These are phyloP conservation scores for Halcyon chelicuti DNA, from an alignment of 2,797 vertebrate genomes.

Conservation along the genomic window DNA sequence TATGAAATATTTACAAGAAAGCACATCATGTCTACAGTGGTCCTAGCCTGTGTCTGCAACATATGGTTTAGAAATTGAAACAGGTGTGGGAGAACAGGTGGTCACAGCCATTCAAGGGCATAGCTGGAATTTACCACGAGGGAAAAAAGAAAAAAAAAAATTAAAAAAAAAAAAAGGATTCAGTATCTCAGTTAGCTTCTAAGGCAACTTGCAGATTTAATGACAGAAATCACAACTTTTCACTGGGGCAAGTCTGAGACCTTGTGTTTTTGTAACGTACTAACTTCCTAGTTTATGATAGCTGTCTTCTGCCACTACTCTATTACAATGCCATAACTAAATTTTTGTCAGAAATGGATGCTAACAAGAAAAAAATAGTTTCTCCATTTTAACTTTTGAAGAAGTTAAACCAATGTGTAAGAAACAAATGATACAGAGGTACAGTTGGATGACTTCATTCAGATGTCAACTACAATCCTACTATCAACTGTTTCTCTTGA, in stretches of 20 bases:
- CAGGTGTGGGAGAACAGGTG: slow-evolving; percentile 85
- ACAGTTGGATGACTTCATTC: background rate
- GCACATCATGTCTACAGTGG: slow-evolving; percentile 48
- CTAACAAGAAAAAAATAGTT: background rate
- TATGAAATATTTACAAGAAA: slow-evolving; percentile 81
- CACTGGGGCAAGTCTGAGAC: background rate
- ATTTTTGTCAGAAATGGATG: background rate
- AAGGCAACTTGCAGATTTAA: slow-evolving; percentile 25
- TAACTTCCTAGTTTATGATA: background rate
- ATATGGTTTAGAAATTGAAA: slow-evolving; percentile 86
- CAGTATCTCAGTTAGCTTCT: slow-evolving; percentile 16
- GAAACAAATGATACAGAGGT: background rate
- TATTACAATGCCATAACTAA: background rate
- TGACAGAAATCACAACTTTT: slow-evolving; percentile 28
- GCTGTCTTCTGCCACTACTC: background rate
- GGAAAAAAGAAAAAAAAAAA: background rate
- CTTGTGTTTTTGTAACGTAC: background rate
- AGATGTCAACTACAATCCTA: background rate
- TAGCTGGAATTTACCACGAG: slow-evolving; percentile 46
- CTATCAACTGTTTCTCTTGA: background rate
- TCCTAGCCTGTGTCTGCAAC: slow-evolving; percentile 77
- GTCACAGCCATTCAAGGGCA: slow-evolving; percentile 64
- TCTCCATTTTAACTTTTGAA: background rate
- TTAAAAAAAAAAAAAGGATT: background rate
- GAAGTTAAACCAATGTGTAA: background rate